Percentiles rank a stretch among this genome's conserved stretches.
Conservation (phyloP, 1,140 invertebrate species). For the Drosophila santomea region DNA sequence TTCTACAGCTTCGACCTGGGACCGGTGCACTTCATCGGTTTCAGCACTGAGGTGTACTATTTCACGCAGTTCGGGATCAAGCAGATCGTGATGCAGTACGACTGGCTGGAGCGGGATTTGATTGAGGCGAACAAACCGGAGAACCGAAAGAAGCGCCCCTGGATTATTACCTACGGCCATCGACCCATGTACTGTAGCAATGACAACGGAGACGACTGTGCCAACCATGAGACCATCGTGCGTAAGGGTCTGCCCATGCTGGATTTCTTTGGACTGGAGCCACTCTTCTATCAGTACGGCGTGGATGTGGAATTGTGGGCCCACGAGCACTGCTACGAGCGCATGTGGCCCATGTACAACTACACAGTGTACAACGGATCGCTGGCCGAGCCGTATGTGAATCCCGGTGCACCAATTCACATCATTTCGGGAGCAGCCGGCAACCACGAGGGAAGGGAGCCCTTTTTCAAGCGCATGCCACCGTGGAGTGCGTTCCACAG, state of each 20-base stretch:
- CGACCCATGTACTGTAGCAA: conserved; percentile 99
- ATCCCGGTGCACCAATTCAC: conserved; percentile 95
- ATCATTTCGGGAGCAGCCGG: conserved; percentile 97
- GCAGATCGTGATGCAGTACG: conserved; percentile 93
- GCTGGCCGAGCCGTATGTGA: conserved; percentile 90
- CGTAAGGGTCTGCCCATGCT: conserved; percentile 90
- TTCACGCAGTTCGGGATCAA: conserved; percentile 95
- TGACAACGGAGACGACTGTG: conserved; percentile 94
- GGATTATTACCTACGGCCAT: conserved; percentile 97
- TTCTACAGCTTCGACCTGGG: conserved; percentile 97
- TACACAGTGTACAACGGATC: conserved; percentile 94
- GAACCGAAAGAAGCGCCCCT: conserved; percentile 90
- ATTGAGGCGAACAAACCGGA: conserved; percentile 87
- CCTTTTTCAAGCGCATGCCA: conserved; percentile 79
- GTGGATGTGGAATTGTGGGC: conserved; percentile 98
- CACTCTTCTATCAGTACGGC: conserved; percentile 93
- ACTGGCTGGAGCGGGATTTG: conserved; percentile 95
- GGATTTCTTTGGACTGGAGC: conserved; percentile 91
- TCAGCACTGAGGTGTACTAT: conserved; percentile 98
- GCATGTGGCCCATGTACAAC: conserved; percentile 97
- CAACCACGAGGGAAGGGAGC: conserved; percentile 88
- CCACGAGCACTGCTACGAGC: conserved; percentile 98
- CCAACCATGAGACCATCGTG: conserved; percentile 90
- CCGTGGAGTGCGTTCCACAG: conserved; percentile 80
- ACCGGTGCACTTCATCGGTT: conserved; percentile 94